These are phyloP conservation scores for Procavia capensis DNA, from an alignment of 2,113 vertebrate species.

Conservation along the genomic window DNA sequence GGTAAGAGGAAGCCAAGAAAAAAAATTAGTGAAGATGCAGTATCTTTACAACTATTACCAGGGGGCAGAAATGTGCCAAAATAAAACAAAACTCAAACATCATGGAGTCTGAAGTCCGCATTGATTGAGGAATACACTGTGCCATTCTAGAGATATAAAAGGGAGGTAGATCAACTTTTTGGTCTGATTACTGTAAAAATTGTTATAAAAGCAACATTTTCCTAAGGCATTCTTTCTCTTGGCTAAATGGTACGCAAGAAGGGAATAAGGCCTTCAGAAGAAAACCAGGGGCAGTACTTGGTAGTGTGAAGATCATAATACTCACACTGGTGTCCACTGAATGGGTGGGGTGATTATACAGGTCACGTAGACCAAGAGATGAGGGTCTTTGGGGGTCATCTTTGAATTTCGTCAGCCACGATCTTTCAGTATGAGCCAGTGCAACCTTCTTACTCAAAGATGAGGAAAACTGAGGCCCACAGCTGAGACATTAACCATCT, in stretches of 20 bases:
- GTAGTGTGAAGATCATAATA: not conserved
- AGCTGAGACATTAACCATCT: not conserved
- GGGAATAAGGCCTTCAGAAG: not conserved
- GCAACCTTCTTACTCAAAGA: not conserved
- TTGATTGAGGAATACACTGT: not conserved
- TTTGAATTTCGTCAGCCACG: not conserved
- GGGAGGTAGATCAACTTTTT: not conserved
- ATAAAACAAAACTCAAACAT: not conserved
- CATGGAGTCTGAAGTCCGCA: not conserved
- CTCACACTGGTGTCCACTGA: not conserved
- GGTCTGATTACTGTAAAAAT: conserved; percentile 19
- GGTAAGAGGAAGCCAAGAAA: not conserved
- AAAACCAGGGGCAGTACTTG: not conserved
- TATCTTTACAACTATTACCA: not conserved
- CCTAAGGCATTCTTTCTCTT: not conserved
- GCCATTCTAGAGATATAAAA: not conserved
- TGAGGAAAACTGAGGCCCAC: not conserved
- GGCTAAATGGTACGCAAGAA: not conserved
- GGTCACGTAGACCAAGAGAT: too few species aligned
- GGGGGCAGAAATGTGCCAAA: not conserved
- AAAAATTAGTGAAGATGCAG: conserved; percentile 10
- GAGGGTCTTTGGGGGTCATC: too few species aligned
- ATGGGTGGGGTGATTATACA: not conserved
- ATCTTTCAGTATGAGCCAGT: not conserved
- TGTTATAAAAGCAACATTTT: not conserved